These are phyloP conservation scores for Burhinus bistriatus DNA, from an alignment of 2,113 vertebrate species.

Conservation along the genomic window DNA sequence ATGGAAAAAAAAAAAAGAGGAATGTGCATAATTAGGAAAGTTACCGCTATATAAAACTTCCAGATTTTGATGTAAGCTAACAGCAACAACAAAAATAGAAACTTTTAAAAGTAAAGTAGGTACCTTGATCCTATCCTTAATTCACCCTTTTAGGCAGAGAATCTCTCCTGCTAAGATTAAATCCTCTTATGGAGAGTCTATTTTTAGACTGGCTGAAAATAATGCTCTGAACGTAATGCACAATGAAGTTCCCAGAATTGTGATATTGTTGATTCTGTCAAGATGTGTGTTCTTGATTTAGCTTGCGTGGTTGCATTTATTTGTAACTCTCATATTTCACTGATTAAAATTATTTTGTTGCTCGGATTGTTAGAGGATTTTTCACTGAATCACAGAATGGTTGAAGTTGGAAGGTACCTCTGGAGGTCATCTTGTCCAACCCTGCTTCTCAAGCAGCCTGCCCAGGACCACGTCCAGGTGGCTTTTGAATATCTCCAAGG, in stretches of 20 bases:
- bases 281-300: neutral
- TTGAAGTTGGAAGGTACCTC: neutral
- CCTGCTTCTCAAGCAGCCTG: neutral
- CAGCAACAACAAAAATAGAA: neutral
- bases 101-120: neutral
- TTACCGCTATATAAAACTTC: neutral
- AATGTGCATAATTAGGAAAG: neutral
- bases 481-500: neutral
- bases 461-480: neutral
- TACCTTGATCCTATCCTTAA: constrained; percentile 9
- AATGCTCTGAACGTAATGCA: neutral
- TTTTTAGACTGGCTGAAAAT: constrained; percentile 49
- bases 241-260: neutral
- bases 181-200: constrained; percentile 42
- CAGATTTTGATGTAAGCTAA: neutral
- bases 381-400: neutral
- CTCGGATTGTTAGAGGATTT: neutral
- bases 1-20: neutral
- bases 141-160: constrained; percentile 41
- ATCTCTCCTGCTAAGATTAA: neutral
- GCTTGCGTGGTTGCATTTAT: neutral
- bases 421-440: neutral
- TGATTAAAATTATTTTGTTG: neutral
- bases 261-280: neutral
- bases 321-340: neutral